Base-by-base conservation (phyloP, 2,888 invertebrate genomes). In the Parascotia fuliginaria region DNA sequence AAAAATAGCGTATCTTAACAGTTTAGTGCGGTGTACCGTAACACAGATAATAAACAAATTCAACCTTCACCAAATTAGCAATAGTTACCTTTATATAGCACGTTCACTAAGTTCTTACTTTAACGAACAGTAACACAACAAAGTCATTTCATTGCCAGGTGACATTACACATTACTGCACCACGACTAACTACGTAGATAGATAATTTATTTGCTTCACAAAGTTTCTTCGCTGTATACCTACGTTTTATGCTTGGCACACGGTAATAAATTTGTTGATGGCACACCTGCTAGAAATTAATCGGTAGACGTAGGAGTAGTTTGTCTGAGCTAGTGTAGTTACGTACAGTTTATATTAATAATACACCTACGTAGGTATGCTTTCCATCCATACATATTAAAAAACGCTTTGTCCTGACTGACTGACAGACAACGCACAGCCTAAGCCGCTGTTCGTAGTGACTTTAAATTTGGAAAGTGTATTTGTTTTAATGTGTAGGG, bases 81-180 rank as follows among this genome's bases (percentile, higher is more conserved):
- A 51, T 46, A n/a, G n/a, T n/a, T n/a, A n/a, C n/a, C n/a, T n/a
- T n/a, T n/a, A n/a, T 55, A 45, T 45, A 33, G 56, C 64, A 51
- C 52, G 56, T 44, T 64, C 47, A 40, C 37, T 49, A 64, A 62
- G 46, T 60, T 68, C 33, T 42, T 38, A 41, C 37, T 38, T 42
- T 16, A 15, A 29, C 36, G 56, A 63, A 55, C 52, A 38, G 13
- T 36, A 43, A 3, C 52, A 45, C 16, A 45, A 61, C 58, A 57
- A 64, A 61, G 52, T 61, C 40, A 53, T 51, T 65, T 67, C 52
- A 60, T 48, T 57, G 51, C 62, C 70, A 66, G 68, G 62, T 70
- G 63, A 57, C 48, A 55, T 51, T 58, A 58, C 45, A 48, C 54
- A 56, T 57, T 58, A 51, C 38, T 61, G 60, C 58, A 55, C 36